Evolutionary conservation across 2,888 invertebrate species (phyloP), one percentile per base, ranked within the genome.

Genomic region (Amorpha juglandis): DNA sequence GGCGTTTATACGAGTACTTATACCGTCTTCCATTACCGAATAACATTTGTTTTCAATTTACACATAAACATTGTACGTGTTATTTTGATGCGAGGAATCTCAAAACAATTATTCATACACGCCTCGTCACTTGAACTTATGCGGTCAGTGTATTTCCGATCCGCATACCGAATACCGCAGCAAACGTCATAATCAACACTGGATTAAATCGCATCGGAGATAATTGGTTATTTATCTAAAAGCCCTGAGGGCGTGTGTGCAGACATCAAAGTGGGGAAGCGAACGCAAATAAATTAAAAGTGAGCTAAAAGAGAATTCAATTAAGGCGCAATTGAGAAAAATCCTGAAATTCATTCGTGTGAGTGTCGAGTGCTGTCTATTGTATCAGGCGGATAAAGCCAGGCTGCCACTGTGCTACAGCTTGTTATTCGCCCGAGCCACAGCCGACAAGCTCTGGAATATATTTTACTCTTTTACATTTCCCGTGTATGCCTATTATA

Each of bases 161-260:
- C 64, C 68, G 68, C 70, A 65, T 64, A 52, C 67, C 65, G 73
- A 74, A 81, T 79, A 76, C 77, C 78, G 79, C 76, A 83, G 82
- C 81, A 77, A 82, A 81, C 78, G 76, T 76, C 78, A 71, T 73
- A 72, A 73, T 74, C 75, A 74, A 65, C 64, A 67, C 71, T 71
- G 78, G 81, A 87, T 88, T 85, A 83, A 88, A 85, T 82, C 83
- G 82, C 83, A 84, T 86, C 80, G 80, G 82, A 83, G 86, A 91
- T 90, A 91, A 92, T 89, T 89, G 83, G 89, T 90, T 89, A 90
- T 89, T 91, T 90, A 90, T 86, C 86, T 84, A 88, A 84, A 88
- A 83, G 80, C 82, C 81, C 80, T 76, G 78, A 71, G 76, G 79
- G 82, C 75, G 73, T 78, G 79, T 78, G 79, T 74, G 81, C 83